These are phyloP conservation scores for Temnothorax longispinosus DNA, from an alignment of 1,140 invertebrate species.

Conservation along the genomic window DNA sequence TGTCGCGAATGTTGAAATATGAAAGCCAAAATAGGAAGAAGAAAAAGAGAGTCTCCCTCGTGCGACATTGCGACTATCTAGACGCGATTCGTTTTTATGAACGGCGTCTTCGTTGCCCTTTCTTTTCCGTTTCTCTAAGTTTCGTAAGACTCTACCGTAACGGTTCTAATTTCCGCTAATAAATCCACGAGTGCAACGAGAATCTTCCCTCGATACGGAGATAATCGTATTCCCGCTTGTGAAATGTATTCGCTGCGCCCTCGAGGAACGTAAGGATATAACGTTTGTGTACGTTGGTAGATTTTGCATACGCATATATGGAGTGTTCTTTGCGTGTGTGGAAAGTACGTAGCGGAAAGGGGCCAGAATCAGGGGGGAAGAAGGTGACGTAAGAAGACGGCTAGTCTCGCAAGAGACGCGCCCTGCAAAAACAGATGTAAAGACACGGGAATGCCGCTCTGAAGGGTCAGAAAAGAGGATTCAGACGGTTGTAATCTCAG, in stretches of 20 bases:
- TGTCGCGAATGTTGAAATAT: constrained; percentile 11
- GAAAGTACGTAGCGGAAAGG: constrained; percentile 50
- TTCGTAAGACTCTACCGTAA: constrained; percentile 67
- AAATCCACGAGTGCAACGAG: constrained; percentile 80
- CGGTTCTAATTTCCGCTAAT: constrained; percentile 83
- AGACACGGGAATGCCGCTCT: constrained; percentile 5
- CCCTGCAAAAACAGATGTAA: constrained; percentile 70
- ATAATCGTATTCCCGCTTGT: constrained; percentile 83
- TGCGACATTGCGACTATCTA: constrained; percentile 15
- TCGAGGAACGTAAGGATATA: constrained; percentile 46
- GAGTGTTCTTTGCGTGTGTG: constrained; percentile 30
- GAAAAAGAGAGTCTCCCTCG: constrained; percentile 10
- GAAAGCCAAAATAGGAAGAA: background rate
- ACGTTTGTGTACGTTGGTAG: background rate
- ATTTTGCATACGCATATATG: constrained; percentile 49
- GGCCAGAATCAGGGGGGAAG: background rate
- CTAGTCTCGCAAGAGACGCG: constrained; percentile 61
- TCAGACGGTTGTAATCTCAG: constrained; percentile 79
- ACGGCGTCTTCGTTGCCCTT: constrained; percentile 43
- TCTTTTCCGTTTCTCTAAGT: constrained; percentile 67
- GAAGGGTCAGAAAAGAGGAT: constrained; percentile 80
- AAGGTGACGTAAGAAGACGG: constrained; percentile 66
- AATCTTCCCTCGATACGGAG: constrained; percentile 71
- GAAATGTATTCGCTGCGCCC: constrained; percentile 82
- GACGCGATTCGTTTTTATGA: constrained; percentile 49